Percentiles rank a stretch among this genome's conserved stretches.
Evolutionary conservation across 2,888 invertebrate genomes (phyloP).

Genomic region (Lingula anatina): DNA sequence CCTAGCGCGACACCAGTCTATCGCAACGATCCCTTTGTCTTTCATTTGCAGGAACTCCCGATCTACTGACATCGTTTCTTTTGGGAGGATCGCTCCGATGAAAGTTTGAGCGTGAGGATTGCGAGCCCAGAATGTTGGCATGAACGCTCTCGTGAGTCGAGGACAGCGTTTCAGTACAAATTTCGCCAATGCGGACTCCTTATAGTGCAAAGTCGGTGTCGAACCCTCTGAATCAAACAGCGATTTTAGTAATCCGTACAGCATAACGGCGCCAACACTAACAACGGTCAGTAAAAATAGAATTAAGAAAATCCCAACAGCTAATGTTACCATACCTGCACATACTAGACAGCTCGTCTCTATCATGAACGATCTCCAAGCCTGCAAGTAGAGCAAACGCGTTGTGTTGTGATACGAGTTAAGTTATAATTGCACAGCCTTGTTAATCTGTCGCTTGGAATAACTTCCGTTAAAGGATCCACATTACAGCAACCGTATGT

Average conservation of each 20-base stretch:
- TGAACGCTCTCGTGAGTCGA: constrained; percentile 24
- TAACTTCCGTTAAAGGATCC: neutral
- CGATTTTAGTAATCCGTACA: constrained; percentile 20
- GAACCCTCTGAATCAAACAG: constrained; percentile 17
- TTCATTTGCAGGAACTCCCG: constrained; percentile 37
- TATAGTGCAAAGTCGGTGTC: constrained; percentile 30
- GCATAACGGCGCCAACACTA: constrained; percentile 20
- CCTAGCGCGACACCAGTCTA: constrained; percentile 28
- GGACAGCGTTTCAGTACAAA: constrained; percentile 30
- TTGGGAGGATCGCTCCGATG: constrained; percentile 20
- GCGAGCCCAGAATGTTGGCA: constrained; percentile 27
- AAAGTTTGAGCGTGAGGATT: constrained; percentile 36
- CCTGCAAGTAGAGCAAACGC: no score
- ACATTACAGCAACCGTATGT: constrained; percentile 1
- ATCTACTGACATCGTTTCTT: constrained; percentile 17
- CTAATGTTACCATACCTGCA: constrained; percentile 6
- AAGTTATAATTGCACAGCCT: no score
- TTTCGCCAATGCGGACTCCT: constrained; percentile 31
- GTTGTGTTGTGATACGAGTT: no score
- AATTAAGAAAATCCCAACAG: constrained; percentile 5
- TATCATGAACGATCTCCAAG: no score
- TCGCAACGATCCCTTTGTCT: constrained; percentile 36
- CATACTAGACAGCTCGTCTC: no score
- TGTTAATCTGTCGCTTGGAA: no score
- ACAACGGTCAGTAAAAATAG: constrained; percentile 8